phyloP scores from a whole-genome alignment of 2,797 vertebrate species.

The Aplochiton taeniatus region DNA sequence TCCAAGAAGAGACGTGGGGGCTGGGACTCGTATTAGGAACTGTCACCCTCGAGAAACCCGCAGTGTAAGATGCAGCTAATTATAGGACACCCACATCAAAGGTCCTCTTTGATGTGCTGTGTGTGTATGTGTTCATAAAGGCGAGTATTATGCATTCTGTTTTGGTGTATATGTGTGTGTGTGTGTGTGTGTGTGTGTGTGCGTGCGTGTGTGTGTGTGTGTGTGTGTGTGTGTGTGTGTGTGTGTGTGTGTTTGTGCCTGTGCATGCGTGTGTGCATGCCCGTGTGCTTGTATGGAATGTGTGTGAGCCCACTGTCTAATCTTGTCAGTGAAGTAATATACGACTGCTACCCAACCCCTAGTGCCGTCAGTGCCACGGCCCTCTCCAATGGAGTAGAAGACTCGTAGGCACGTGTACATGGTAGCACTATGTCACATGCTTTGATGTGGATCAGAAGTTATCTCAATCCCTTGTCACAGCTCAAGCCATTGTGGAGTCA shows the following conservation, averaged over 20 bases:
- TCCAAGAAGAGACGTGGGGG: constrained; percentile 40
- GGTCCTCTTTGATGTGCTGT: constrained; percentile 59
- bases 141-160: constrained; percentile 12
- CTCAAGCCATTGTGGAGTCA: no score
- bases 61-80: constrained; percentile 64
- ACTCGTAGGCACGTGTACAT: constrained; percentile 11
- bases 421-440: constrained; percentile 6
- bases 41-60: constrained; percentile 57
- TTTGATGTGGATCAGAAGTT: not conserved
- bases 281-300: no score
- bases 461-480: no score
- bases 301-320: no score
- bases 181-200: constrained; percentile 35
- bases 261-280: no score
- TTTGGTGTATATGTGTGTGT: constrained; percentile 22
- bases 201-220: constrained; percentile 9
- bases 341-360: constrained; percentile 44
- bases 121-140: constrained; percentile 13
- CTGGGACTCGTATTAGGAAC: constrained; percentile 44
- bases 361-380: constrained; percentile 47
- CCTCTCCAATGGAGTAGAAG: constrained; percentile 25
- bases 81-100: constrained; percentile 68
- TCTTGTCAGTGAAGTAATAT: constrained; percentile 44
- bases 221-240: constrained; percentile 25
- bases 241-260: constrained; percentile 31